Evolutionary conservation across 2,888 invertebrate species (phyloP).

Genomic region (Cheilosia pagana): DNA sequence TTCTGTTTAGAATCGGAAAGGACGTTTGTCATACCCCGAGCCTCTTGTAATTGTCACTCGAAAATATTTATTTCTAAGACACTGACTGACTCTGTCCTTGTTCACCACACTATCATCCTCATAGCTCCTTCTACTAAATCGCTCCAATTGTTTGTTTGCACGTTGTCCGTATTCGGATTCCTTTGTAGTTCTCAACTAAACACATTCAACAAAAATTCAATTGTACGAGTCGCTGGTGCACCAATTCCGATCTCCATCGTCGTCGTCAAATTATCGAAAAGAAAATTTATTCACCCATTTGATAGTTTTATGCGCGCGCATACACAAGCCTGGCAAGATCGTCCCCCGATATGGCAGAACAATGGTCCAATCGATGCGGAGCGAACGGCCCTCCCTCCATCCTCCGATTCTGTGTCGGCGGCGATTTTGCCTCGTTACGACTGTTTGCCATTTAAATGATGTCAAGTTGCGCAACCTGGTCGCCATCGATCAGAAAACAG

Average conservation of each 20-base stretch:
- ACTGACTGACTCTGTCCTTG: constrained; percentile 13
- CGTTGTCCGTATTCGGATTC: constrained; percentile 16
- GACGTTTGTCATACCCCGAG: no score
- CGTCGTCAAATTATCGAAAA: constrained; percentile 42
- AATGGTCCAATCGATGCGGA: constrained; percentile 37
- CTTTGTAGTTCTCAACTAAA: constrained; percentile 39
- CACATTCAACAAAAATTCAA: constrained; percentile 17
- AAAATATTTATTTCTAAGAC: no score
- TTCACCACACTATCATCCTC: constrained; percentile 3
- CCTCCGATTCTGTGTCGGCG: constrained; percentile 2
- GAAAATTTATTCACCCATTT: constrained; percentile 51
- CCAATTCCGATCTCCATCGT: constrained; percentile 20
- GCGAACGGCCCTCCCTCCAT: background rate
- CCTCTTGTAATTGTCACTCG: no score
- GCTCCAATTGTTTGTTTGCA: constrained; percentile 19
- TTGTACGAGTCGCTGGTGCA: constrained; percentile 17
- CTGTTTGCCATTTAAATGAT: constrained; percentile 44
- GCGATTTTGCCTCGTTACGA: constrained; percentile 28
- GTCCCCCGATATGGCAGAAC: constrained; percentile 50
- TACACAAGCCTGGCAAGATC: constrained; percentile 26
- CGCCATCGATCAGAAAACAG: background rate
- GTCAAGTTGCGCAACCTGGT: constrained; percentile 17
- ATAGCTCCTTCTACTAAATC: background rate
- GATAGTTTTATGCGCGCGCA: constrained; percentile 40
- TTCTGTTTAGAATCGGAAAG: no score